Base-by-base conservation (phyloP, 2,113 vertebrate species). In the Hippocampus zosterae region DNA sequence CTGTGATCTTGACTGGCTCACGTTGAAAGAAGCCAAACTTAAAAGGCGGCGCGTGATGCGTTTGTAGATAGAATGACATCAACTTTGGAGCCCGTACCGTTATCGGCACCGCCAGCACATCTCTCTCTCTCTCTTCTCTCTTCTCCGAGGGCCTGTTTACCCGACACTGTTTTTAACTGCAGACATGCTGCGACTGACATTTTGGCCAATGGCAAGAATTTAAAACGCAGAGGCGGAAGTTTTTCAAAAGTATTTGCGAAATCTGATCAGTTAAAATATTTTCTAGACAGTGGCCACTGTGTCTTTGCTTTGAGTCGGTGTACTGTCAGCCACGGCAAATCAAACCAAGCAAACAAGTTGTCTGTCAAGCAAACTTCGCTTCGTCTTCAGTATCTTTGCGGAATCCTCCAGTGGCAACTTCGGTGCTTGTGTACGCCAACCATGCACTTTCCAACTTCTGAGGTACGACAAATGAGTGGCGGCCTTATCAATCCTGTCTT, bases 291-390 rank as follows among this genome's bases (percentile, higher is more conserved):
- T 1, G 33, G 46, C 15, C 15, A 48, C 15, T 18, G 46, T 27
- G 85, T 86, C 83, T 80, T 75, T 57, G 73, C 84, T 90, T 88
- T 88, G 83, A 88, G 87, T 76, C 71, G 42, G 80, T 66, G 11
- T 27, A 71, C 70, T 72, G 80, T 78, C 76, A 75, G 79, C 69
- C 29, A 70, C 37, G 52, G 73, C 7, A 65, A 75, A 80, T 73
- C 25, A 27, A 27, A 27, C 25, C 25, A 27, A 27, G 25, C 25
- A 27, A 27, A 27, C 25, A 27, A 27, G 25, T 27, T 27, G 25
- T 27, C 70, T 84, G 81, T 85, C 84, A 59, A 27, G 74, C 67
- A 33, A 59, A 74, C 78, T 78, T 68, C 67, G 80, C 75, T 69
- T 69, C 80, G 75, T 81, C 79, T 87, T 84, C 33, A 8, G 37